Evolutionary conservation across 2,888 invertebrate genomes (phyloP), one percentile per base, ranked within the genome.

Genomic region (Bibio marci): DNA sequence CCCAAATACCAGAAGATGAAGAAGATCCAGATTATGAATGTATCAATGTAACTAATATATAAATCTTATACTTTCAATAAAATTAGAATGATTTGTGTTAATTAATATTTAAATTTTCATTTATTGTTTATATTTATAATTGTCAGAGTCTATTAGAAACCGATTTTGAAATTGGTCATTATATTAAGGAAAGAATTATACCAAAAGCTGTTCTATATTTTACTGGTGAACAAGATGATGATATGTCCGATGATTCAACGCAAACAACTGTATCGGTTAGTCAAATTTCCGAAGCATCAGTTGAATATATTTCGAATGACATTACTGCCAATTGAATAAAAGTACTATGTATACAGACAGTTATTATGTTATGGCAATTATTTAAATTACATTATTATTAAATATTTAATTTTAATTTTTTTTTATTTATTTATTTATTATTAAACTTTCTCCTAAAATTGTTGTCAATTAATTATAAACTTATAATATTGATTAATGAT

Each of bases 91-190:
- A 32, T 26, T 28, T 36, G 19, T n/a, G 2, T 17, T 13, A 26
- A 13, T n/a, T 30, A 28, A 25, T 22, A 14, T 8, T 31, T 33
- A n/a, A 30, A 18, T 13, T 41, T 37, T 37, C 15, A 18, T 33
- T 3, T 13, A 11, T 14, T 18, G 32, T 22, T 34, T 19, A 35
- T 37, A 4, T 22, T 22, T 6, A n/a, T 18, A 25, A 4, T 37
- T 22, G 11, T n/a, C 14, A 56, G 59, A 47, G 50, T 11, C 51
- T 53, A 35, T 43, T 58, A 17, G 52, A 58, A 44, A 80, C 82
- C 40, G 97, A 98, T 66, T 98, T 92, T 64, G 97, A 97, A 68
- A 80, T 97, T 58, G 97, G 97, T 2, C 94, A 97, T 65, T 91
- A 91, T 64, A 80, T 98, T 52, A 80, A 92, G 53, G 97, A 97